These are phyloP conservation scores for Chaunax sp. DNA, from an alignment of 2,797 vertebrate genomes.

Conservation along the genomic window DNA sequence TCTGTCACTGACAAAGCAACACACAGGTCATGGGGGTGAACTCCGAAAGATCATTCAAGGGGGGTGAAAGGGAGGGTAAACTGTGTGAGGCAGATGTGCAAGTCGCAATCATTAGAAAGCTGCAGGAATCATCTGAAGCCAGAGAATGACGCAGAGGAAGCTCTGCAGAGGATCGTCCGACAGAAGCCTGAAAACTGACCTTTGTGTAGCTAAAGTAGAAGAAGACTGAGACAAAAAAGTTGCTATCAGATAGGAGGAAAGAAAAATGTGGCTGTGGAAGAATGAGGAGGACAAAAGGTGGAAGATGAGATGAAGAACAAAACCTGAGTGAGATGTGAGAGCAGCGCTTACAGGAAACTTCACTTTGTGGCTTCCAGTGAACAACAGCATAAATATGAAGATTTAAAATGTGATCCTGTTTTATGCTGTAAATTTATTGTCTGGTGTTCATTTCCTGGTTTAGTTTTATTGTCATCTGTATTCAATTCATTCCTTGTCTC, in stretches of 20 bases:
- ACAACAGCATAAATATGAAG: constrained; percentile 15
- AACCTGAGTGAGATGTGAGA: background rate
- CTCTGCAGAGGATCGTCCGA: too few relatives aligned
- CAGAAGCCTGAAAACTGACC: too few relatives aligned
- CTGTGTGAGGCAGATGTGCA: constrained; percentile 57
- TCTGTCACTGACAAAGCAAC: constrained; percentile 24
- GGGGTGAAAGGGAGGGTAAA: constrained; percentile 18
- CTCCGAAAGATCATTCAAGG: too few relatives aligned
- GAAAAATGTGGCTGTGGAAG: background rate
- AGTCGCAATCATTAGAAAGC: constrained; percentile 45
- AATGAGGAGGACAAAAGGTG: background rate
- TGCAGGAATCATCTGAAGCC: constrained; percentile 44
- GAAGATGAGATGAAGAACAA: background rate
- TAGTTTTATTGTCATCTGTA: too few relatives aligned
- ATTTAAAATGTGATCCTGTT: too few relatives aligned
- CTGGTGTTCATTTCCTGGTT: too few relatives aligned
- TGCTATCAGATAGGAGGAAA: background rate
- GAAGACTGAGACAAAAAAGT: too few relatives aligned
- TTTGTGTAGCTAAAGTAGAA: too few relatives aligned
- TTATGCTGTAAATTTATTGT: too few relatives aligned
- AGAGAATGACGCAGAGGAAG: too few relatives aligned
- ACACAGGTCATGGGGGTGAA: background rate
- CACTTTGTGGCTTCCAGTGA: background rate
- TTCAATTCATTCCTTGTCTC: too few relatives aligned
- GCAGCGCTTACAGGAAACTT: too few relatives aligned